Percentiles rank a stretch among this genome's conserved stretches.
Evolutionary conservation across 1,140 invertebrate genomes (phyloP).

Genomic region (Nomia melanderi): DNA sequence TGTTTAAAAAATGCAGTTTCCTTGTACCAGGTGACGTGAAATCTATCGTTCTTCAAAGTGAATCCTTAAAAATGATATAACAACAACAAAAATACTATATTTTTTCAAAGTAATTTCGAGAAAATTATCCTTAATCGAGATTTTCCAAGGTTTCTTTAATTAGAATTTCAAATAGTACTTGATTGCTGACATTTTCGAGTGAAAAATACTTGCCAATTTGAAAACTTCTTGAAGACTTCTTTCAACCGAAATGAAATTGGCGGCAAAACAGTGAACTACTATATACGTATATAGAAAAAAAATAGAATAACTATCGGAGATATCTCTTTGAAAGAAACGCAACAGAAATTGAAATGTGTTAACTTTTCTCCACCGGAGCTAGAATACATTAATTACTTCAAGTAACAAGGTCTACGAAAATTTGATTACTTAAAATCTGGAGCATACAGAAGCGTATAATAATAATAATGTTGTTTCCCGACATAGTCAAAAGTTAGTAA

Average conservation of each 20-base stretch:
- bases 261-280: background rate
- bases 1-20: background rate
- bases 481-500: slow-evolving; percentile 36
- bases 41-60: too few species aligned
- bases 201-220: background rate
- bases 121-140: background rate
- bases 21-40: too few species aligned
- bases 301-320: background rate
- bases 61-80: too few species aligned
- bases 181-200: background rate
- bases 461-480: slow-evolving; percentile 24
- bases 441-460: slow-evolving; percentile 28
- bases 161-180: background rate
- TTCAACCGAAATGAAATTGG: background rate
- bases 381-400: slow-evolving; percentile 15
- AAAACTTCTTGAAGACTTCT: too few species aligned
- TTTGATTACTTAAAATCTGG: slow-evolving; percentile 54
- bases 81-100: background rate
- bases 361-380: too few species aligned
- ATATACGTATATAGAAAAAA: background rate
- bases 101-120: background rate
- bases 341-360: slow-evolving; percentile 2
- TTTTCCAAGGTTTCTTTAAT: background rate
- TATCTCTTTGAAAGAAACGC: background rate
- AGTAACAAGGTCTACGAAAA: background rate